These are phyloP conservation scores for Tyrophagus putrescentiae DNA, from an alignment of 1,140 invertebrate species.

Conservation along the genomic window DNA sequence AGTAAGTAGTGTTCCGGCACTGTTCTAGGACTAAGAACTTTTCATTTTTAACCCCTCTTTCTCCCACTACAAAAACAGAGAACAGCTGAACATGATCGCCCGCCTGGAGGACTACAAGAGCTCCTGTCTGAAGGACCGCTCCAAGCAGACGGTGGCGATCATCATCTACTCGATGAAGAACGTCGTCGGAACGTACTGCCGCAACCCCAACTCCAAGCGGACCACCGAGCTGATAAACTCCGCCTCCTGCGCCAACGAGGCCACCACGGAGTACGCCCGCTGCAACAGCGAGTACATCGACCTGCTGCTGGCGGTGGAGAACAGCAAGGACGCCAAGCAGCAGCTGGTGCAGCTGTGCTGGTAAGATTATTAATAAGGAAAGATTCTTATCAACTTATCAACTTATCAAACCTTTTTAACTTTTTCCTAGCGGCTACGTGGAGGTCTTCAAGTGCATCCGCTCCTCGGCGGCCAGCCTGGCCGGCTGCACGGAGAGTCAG, in stretches of 20 bases:
- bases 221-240: background rate
- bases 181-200: background rate
- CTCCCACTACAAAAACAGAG: background rate
- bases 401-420: background rate
- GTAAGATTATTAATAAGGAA: background rate
- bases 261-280: background rate
- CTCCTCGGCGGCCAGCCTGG: background rate
- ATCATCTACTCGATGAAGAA: slow-evolving; percentile 6
- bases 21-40: background rate
- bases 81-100: background rate
- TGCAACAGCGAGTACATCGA: slow-evolving; percentile 10
- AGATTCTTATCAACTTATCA: background rate
- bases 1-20: slow-evolving; percentile 4
- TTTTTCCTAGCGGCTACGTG: slow-evolving; percentile 4
- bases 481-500: background rate
- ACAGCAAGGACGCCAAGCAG: background rate
- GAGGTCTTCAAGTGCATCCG: background rate
- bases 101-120: slow-evolving; percentile 12
- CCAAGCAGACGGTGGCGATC: background rate
- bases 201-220: background rate
- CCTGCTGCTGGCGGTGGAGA: background rate
- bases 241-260: background rate
- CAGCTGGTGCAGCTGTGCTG: background rate
- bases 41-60: background rate
- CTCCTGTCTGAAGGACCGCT: background rate